These are phyloP conservation scores for Harpagoxenus sublaevis DNA, from an alignment of 2,888 invertebrate genomes.

Conservation along the genomic window DNA sequence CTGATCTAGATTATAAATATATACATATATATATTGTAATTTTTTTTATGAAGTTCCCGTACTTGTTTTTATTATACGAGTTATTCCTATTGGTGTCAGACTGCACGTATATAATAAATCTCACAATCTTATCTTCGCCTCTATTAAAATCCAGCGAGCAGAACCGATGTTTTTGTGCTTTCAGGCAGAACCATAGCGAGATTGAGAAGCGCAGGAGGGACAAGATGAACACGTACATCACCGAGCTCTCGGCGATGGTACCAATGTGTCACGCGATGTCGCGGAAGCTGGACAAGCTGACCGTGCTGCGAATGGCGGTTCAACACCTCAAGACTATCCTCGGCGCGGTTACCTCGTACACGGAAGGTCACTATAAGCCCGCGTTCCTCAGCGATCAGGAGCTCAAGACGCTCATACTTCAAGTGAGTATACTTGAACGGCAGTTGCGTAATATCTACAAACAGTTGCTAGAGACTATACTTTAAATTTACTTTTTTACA, in stretches of 20 bases:
- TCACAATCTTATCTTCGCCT: not conserved
- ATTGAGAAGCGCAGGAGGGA: conserved; percentile 97
- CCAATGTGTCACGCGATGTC: conserved; percentile 98
- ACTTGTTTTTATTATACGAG: not conserved
- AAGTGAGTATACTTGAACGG: conserved; percentile 86
- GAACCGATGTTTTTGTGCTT: conserved; percentile 10
- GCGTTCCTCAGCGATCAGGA: conserved; percentile 95
- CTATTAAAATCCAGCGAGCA: not conserved
- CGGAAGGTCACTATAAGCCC: conserved; percentile 93
- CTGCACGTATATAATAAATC: not conserved
- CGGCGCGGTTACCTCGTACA: conserved; percentile 91
- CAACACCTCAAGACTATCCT: conserved; percentile 94
- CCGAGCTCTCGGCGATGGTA: conserved; percentile 95
- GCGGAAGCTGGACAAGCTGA: conserved; percentile 96
- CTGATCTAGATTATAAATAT: not conserved
- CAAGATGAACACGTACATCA: conserved; percentile 98
- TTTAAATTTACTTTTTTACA: not conserved
- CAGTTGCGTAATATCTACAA: not conserved
- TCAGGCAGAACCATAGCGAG: conserved; percentile 98
- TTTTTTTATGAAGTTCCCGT: not conserved
- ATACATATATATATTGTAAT: not conserved
- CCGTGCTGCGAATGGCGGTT: conserved; percentile 96
- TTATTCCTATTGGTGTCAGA: not conserved
- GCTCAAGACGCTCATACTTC: conserved; percentile 93
- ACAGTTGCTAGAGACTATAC: not conserved